Conservation (phyloP, 2,797 vertebrate genomes). For the Sebastes matsubarae region DNA sequence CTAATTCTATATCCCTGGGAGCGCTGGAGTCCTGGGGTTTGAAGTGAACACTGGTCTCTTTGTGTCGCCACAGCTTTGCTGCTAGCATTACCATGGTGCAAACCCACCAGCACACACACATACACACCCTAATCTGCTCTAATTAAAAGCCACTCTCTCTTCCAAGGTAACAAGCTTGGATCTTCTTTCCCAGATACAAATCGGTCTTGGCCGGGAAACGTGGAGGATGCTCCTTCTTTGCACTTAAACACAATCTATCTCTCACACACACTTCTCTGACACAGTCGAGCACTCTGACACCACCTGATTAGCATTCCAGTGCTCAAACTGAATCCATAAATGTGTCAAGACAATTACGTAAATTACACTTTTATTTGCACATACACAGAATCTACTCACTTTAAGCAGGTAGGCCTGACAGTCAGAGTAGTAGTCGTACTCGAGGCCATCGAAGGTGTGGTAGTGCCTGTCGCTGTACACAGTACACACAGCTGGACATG, state of each 20-base stretch:
- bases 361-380: neutral
- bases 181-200: constrained; percentile 79
- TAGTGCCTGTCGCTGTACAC: constrained; percentile 96
- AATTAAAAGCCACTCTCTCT: constrained; percentile 87
- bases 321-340: constrained; percentile 7
- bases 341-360: neutral
- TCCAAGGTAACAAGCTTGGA: constrained; percentile 78
- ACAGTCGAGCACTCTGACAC: neutral
- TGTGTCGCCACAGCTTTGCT: constrained; percentile 71
- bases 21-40: constrained; percentile 74
- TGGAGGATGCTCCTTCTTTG: constrained; percentile 41
- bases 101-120: constrained; percentile 45
- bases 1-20: constrained; percentile 86
- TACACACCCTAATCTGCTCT: constrained; percentile 79
- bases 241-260: neutral
- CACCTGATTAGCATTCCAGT: neutral
- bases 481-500: constrained; percentile 95
- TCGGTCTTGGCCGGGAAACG: constrained; percentile 37
- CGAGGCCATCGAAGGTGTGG: constrained; percentile 95
- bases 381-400: constrained; percentile 74
- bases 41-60: constrained; percentile 77
- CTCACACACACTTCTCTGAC: constrained; percentile 12
- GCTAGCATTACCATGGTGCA: constrained; percentile 66
- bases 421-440: constrained; percentile 96
- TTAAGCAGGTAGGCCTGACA: constrained; percentile 96